Evolutionary conservation across 2,113 vertebrate genomes (phyloP).

Genomic region (Alligator mississippiensis): DNA sequence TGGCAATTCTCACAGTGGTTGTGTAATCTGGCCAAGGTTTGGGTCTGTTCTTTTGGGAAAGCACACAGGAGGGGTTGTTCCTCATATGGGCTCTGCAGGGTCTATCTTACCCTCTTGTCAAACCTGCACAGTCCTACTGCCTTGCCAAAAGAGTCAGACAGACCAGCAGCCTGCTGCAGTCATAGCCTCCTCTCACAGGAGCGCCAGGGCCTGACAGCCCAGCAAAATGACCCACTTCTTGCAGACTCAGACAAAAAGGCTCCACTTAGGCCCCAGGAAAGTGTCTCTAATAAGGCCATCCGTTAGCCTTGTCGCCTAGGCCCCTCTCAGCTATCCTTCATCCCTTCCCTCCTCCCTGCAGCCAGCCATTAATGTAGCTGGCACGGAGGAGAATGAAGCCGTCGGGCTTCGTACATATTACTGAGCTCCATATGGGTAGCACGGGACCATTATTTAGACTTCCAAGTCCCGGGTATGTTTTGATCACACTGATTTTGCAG

Average conservation of each 20-base stretch:
- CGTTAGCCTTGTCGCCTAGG: slow-evolving; percentile 73
- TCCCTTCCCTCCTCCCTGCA: slow-evolving; percentile 73
- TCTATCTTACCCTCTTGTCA: neutral
- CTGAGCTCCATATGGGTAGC: slow-evolving; percentile 69
- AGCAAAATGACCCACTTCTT: slow-evolving; percentile 85
- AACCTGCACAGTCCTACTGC: neutral
- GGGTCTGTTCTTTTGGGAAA: neutral
- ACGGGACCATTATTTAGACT: slow-evolving; percentile 78
- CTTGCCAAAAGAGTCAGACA: slow-evolving; percentile 9
- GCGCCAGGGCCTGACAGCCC: slow-evolving; percentile 73
- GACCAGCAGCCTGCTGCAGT: slow-evolving; percentile 52
- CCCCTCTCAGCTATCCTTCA: slow-evolving; percentile 79
- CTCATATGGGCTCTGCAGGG: neutral
- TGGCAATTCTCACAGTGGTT: neutral
- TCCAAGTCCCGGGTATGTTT: slow-evolving; percentile 67
- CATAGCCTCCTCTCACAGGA: slow-evolving; percentile 57
- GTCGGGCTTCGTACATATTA: slow-evolving; percentile 81
- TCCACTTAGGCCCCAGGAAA: slow-evolving; percentile 82
- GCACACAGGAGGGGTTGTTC: neutral
- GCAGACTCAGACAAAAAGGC: slow-evolving; percentile 81
- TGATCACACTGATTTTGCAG: slow-evolving; percentile 76
- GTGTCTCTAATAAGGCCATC: slow-evolving; percentile 84
- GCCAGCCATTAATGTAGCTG: slow-evolving; percentile 80
- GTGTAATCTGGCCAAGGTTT: neutral
- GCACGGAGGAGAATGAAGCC: slow-evolving; percentile 79